These are phyloP conservation scores for Chrysolina oricalcia DNA, from an alignment of 2,888 invertebrate genomes.

Conservation along the genomic window DNA sequence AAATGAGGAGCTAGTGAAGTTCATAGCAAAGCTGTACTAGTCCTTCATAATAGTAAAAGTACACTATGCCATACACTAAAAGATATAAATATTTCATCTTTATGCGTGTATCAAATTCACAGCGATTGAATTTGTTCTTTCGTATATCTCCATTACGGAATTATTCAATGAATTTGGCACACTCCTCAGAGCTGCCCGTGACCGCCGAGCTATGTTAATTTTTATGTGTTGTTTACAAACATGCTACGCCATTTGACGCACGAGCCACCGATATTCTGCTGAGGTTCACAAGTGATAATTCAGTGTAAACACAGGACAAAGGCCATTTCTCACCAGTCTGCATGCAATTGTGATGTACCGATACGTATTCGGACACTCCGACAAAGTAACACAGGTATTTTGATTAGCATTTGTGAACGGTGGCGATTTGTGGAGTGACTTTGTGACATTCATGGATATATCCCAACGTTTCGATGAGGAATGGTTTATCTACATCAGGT, in stretches of 20 bases:
- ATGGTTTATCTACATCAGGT: background rate
- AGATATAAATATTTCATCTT: too few species aligned
- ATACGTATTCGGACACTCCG: background rate
- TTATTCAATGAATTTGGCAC: constrained; percentile 9
- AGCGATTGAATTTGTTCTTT: background rate
- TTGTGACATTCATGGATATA: background rate
- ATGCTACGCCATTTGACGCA: constrained; percentile 16
- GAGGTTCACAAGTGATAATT: constrained; percentile 9
- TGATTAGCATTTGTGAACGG: background rate
- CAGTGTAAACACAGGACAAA: constrained; percentile 17
- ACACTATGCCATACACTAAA: too few species aligned
- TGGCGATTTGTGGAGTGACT: background rate
- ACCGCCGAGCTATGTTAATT: constrained; percentile 18
- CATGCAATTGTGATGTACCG: constrained; percentile 18
- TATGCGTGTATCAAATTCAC: too few species aligned
- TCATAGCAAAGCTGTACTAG: too few species aligned
- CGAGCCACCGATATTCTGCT: background rate
- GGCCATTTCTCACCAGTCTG: constrained; percentile 9
- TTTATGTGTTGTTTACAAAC: constrained; percentile 23
- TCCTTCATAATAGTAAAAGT: too few species aligned
- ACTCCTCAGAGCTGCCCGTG: background rate
- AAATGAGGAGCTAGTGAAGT: too few species aligned
- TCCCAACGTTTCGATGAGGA: background rate
- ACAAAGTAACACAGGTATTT: background rate
- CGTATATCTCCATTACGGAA: background rate